Base-by-base conservation (phyloP, 1,140 invertebrate species). In the Potamilus streckersoni region DNA sequence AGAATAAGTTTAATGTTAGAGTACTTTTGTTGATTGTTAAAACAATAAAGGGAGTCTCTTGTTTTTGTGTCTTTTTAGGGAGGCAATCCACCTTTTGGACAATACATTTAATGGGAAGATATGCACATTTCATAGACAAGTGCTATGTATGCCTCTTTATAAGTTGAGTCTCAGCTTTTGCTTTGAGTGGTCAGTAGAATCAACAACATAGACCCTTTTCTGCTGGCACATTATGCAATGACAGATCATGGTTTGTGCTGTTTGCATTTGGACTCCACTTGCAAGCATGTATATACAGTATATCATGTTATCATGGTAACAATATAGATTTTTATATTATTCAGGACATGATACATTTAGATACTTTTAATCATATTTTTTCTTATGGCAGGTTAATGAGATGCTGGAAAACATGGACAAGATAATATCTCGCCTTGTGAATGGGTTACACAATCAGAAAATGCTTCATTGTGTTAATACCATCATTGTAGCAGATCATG, bases 401-500 rank as follows among this genome's bases (percentile, higher is more conserved):
- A 91, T 74, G 94, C 90, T 91, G 87, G 91, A 77, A 75, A 90
- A 20, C 75, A 86, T 94, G 56, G 92, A 94, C 79, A 90, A 86
- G 80, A 83, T 93, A 0, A 89, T 95, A 20, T 88, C 90, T 8
- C 94, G 94, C 93, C 91, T 94, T 63, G 89, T 94, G 82, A 76
- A 92, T 31, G 87, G 92, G 81, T 81, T 94, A 56, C 85, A 89
- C 57, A 74, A 87, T 8, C 80, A 91, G 68, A 86, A 90, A 12
- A 85, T 94, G 58, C 81, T 85, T 19, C 79, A 87, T 59, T 89
- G 88, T 82, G 81, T 87, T 38, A 88, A 89, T 73, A 57, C 88
- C 14, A 83, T 88, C 16, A 69, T 89, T 62, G 60, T 88, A 1
- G 85, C 88, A 57, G 88, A 89, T 76, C 88, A 89, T 76, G 87